Evolutionary conservation across 2,113 vertebrate genomes (phyloP), one percentile per base, ranked within the genome.

Genomic region (Ctenomys sociabilis): DNA sequence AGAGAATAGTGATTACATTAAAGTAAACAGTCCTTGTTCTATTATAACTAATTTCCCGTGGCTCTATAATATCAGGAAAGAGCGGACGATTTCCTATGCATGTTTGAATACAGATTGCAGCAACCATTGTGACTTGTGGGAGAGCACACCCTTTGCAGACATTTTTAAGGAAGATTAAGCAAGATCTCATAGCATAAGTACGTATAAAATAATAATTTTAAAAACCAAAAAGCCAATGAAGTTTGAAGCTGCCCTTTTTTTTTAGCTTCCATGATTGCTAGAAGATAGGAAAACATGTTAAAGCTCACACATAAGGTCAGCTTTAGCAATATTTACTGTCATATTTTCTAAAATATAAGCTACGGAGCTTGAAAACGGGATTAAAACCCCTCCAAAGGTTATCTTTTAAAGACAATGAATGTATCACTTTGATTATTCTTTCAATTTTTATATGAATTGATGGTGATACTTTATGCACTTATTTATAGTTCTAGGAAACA

Each of bases 101-200:
- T 73, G 4, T 83, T 94, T 85, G 22, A 93, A 85, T 87, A 95
- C 54, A 90, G 64, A 92, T n/a, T 63, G 28, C 37, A 28, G 64
- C 21, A 28, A 35, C 7, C 82, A 5, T 78, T 93, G 86, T 61
- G 59, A 28, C 14, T 88, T 54, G 52, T 85, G 19, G 30, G 21
- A 88, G 93, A 88, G 19, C 63, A 86, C 22, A 91, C 21, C 95
- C 90, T 96, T 95, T 90, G 57, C 26, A 94, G 45, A 93, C 45
- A 92, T 49, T 93, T 90, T 88, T 73, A 96, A 96, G 88, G 64
- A 95, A 95, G 77, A 96, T 97, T 96, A 96, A 97, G 57, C 54
- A 95, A 64, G 40, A 91, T 86, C 93, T 86, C 83, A 92, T 86
- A 86, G 30, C 77, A 92, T 91, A 75, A 63, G 24, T 43, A 45